Percentiles rank a stretch among this genome's conserved stretches.
These are phyloP conservation scores for Bombylius major DNA, from an alignment of 2,888 invertebrate genomes.

Conservation along the genomic window DNA sequence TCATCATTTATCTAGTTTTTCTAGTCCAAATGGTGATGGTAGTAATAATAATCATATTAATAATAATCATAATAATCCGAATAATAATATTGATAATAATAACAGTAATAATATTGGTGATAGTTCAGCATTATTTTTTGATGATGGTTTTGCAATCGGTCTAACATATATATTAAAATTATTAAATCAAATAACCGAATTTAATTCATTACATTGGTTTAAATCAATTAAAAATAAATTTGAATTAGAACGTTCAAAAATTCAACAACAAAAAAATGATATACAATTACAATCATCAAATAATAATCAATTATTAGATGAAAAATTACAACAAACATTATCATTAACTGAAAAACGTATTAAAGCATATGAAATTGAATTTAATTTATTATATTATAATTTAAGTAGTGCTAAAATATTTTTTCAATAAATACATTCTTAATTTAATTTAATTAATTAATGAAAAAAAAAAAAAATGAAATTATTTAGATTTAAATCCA, in stretches of 20 bases:
- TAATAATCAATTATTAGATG: slow-evolving; percentile 59
- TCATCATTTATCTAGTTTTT: background rate
- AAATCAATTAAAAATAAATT: slow-evolving; percentile 70
- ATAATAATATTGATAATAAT: background rate
- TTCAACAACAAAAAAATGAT: slow-evolving; percentile 41
- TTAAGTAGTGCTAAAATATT: slow-evolving; percentile 91
- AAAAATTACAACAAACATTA: slow-evolving; percentile 85
- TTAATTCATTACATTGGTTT: slow-evolving; percentile 94
- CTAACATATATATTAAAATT: slow-evolving; percentile 83
- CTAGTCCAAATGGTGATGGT: background rate
- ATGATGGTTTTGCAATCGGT: slow-evolving; percentile 98
- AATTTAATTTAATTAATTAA: background rate
- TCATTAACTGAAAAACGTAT: slow-evolving; percentile 79
- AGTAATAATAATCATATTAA: slow-evolving; percentile 22
- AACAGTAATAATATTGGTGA: slow-evolving; percentile 41
- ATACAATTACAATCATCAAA: slow-evolving; percentile 50
- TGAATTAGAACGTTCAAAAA: slow-evolving; percentile 43
- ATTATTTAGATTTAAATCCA: background rate
- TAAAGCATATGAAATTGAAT: slow-evolving; percentile 68
- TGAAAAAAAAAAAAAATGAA: background rate
- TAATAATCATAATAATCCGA: too few relatives aligned
- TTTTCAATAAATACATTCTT: slow-evolving; percentile 48
- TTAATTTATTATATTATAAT: slow-evolving; percentile 79
- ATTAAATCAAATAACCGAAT: slow-evolving; percentile 70
- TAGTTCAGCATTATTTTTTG: slow-evolving; percentile 68